A percentile compares a stretch with the other conserved stretches of the same genome.
Evolutionary conservation across 2,888 invertebrate genomes (phyloP).

Genomic region (Leuctra nigra): DNA sequence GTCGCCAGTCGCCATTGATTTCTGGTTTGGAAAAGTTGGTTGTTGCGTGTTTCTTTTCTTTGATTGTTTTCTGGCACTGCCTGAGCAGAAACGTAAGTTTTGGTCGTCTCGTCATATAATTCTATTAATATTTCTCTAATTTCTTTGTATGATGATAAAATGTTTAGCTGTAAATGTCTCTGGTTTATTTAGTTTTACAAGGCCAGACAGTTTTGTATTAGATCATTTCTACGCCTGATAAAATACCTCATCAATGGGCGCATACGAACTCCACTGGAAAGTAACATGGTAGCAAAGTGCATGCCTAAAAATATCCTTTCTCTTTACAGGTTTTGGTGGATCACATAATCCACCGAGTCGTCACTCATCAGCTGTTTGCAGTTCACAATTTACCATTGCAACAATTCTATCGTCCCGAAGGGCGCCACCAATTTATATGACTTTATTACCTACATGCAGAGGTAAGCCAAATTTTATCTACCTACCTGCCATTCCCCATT

Average conservation of each 20-base stretch:
- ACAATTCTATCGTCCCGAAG: slow-evolving; percentile 61
- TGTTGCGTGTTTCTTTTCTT: slow-evolving; percentile 9
- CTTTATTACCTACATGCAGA: slow-evolving; percentile 83
- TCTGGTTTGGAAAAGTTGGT: background rate
- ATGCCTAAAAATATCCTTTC: slow-evolving; percentile 18
- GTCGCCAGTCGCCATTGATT: background rate
- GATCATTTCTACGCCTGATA: too few species aligned
- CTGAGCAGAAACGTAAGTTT: too few species aligned
- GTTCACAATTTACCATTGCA: slow-evolving; percentile 26
- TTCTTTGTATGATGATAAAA: too few species aligned
- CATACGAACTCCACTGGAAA: too few species aligned
- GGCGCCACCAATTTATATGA: slow-evolving; percentile 94
- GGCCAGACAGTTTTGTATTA: too few species aligned
- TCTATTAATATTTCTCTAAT: too few species aligned
- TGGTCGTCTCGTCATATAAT: too few species aligned
- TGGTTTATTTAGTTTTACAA: too few species aligned
- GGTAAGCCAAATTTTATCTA: slow-evolving; percentile 52
- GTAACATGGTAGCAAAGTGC: slow-evolving; percentile 2
- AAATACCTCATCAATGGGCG: too few species aligned
- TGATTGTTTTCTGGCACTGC: background rate
- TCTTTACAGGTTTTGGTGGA: slow-evolving; percentile 26
- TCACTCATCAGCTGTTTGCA: slow-evolving; percentile 21
- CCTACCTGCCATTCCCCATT: too few species aligned
- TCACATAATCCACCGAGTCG: slow-evolving; percentile 22
- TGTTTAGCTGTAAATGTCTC: too few species aligned